Evolutionary conservation across 1,140 invertebrate genomes (phyloP).

Genomic region (Diorhabda sublineata): DNA sequence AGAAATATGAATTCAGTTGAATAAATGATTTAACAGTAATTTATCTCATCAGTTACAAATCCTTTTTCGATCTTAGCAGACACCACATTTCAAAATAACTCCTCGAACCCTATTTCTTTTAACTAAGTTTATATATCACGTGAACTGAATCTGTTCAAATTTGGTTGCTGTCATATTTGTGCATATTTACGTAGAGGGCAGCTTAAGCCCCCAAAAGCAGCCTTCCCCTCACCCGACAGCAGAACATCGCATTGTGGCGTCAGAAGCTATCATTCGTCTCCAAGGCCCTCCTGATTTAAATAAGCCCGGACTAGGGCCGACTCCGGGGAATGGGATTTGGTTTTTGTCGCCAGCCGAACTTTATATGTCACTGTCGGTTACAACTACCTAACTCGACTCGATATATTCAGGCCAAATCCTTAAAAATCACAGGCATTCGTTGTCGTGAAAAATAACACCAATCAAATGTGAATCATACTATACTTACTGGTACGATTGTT

Average conservation of each 20-base stretch:
- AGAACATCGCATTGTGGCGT: slow-evolving; percentile 39
- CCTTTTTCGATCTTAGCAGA: too few species aligned
- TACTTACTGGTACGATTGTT: slow-evolving; percentile 27
- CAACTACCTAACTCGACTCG: slow-evolving; percentile 42
- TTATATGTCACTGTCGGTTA: slow-evolving; percentile 45
- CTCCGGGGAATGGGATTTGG: slow-evolving; percentile 44
- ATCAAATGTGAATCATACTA: slow-evolving; percentile 32
- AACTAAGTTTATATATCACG: slow-evolving; percentile 1
- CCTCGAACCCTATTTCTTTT: too few species aligned
- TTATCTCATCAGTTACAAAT: too few species aligned
- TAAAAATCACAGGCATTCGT: slow-evolving; percentile 28
- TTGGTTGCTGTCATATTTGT: slow-evolving; percentile 30
- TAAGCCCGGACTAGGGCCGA: slow-evolving; percentile 43
- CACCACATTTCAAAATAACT: too few species aligned
- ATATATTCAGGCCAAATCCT: slow-evolving; percentile 40
- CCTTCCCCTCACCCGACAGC: not conserved
- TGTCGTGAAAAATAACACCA: slow-evolving; percentile 30
- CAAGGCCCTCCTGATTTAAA: slow-evolving; percentile 44
- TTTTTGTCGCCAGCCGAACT: slow-evolving; percentile 45
- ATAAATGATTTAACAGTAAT: too few species aligned
- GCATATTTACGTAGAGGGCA: slow-evolving; percentile 37
- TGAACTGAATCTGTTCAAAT: slow-evolving; percentile 10
- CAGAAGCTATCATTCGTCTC: slow-evolving; percentile 45
- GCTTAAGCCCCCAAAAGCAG: slow-evolving; percentile 19
- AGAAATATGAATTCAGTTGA: too few species aligned